Conservation (phyloP, 2,113 vertebrate species). For the Riparia riparia region DNA sequence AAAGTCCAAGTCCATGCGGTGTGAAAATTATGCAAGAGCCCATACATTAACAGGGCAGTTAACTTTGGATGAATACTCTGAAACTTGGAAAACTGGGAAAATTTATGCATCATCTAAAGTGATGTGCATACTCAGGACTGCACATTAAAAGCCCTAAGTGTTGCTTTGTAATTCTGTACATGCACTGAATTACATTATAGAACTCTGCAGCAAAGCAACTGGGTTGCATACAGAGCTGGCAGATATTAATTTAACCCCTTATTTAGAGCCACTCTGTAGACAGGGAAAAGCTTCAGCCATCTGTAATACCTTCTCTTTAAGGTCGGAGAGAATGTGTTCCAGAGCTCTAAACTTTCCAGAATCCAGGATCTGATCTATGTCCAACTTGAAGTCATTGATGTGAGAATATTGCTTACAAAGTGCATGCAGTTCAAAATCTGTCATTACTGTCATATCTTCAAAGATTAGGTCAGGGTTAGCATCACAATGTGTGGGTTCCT, state of each 20-base stretch:
- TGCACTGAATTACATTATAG: not conserved
- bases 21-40: not conserved
- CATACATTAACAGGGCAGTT: not conserved
- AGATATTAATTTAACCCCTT: not conserved
- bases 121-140: accelerated
- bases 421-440: slow-evolving; percentile 94
- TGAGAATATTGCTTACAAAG: slow-evolving; percentile 90
- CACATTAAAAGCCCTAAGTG: not conserved
- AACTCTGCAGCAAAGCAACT: not conserved
- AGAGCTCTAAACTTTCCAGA: slow-evolving; percentile 92
- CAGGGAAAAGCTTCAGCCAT: not conserved
- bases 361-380: slow-evolving; percentile 85
- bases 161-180: not conserved
- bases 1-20: not conserved
- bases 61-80: not conserved
- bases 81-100: not conserved
- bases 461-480: slow-evolving; percentile 91
- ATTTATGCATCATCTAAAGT: not conserved
- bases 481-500: slow-evolving; percentile 94
- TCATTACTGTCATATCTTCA: slow-evolving; percentile 98
- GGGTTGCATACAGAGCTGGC: not conserved
- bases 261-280: not conserved
- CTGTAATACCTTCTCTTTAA: slow-evolving; percentile 82
- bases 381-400: slow-evolving; percentile 84
- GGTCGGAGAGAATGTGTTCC: slow-evolving; percentile 80